Evolutionary conservation across 2,888 invertebrate genomes (phyloP), one percentile per base, ranked within the genome.

Genomic region (Agrochola macilenta): DNA sequence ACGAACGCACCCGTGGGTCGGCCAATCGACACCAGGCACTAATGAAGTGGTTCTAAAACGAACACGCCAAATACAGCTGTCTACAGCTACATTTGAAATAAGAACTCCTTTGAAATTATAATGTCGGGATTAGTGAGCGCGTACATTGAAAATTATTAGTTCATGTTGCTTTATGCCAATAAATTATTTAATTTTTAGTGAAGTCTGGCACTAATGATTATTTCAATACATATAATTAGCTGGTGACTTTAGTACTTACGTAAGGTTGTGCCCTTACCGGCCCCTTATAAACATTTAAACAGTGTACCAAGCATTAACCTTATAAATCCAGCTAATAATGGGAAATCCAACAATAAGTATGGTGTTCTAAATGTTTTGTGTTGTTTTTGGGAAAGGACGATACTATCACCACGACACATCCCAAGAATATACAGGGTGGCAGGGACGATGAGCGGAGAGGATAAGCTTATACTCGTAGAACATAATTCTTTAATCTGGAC

Each of bases 11-110:
- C 77, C 84, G 78, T 88, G 83, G 72, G 85, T 83, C 88, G 71
- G 84, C 89, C 93, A 95, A 94, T 95, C 93, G 93, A 95, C 94
- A 94, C 94, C 93, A 92, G 86, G 71, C 76, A 77, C 91, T 94
- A 94, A 94, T 94, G 91, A 94, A 93, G 93, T 83, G 88, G 92
- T 92, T 90, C 88, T 85, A 90, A 90, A 92, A 86, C 88, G 91
- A 91, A 88, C 91, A 83, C 80, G 79, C 92, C 92, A 91, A 91
- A 92, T 91, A 91, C 89, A 90, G 89, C 72, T 78, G 74, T 78
- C 14, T n/a, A 70, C 43, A 43, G 43, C 30, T 35, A 58, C 82
- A 82, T 82, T 83, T 83, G 71, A 74, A 84, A 75, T 64, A 88
- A 90, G 85, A 92, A 89, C 84, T 54, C 74, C 84, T 91, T 92